These are phyloP conservation scores for Leptinotarsa texana DNA, from an alignment of 1,140 invertebrate genomes.

Conservation along the genomic window DNA sequence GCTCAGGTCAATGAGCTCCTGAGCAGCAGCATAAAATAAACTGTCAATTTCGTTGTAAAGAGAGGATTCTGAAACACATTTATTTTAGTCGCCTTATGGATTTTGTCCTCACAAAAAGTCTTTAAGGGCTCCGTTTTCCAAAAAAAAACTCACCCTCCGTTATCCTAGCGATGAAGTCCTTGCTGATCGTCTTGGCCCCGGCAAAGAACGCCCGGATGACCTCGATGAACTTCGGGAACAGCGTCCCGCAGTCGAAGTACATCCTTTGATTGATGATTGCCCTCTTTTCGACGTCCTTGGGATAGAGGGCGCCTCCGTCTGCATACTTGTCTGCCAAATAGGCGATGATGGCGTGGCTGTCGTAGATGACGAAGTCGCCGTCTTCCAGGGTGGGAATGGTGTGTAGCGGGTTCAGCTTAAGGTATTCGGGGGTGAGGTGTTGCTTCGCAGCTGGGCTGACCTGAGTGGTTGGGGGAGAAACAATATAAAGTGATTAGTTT, in stretches of 20 bases:
- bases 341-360: slow-evolving; percentile 63
- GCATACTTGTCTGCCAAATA: slow-evolving; percentile 66
- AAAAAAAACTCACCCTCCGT: background rate
- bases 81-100: too few species aligned
- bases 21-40: too few species aligned
- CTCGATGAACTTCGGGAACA: slow-evolving; percentile 50
- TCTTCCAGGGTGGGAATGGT: slow-evolving; percentile 71
- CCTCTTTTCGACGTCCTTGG: slow-evolving; percentile 60
- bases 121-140: too few species aligned
- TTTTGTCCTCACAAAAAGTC: too few species aligned
- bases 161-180: background rate
- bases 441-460: slow-evolving; percentile 23
- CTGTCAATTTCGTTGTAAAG: too few species aligned
- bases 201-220: background rate
- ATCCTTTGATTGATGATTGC: slow-evolving; percentile 61
- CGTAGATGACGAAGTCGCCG: slow-evolving; percentile 63
- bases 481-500: too few species aligned
- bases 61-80: too few species aligned
- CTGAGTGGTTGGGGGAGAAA: background rate
- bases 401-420: slow-evolving; percentile 61
- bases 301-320: slow-evolving; percentile 62
- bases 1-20: too few species aligned
- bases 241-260: slow-evolving; percentile 59
- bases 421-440: slow-evolving; percentile 33
- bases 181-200: background rate